A percentile compares a stretch with the other conserved stretches of the same genome.
Evolutionary conservation across 2,113 vertebrate genomes (phyloP).

Genomic region (Urocolius indicus): DNA sequence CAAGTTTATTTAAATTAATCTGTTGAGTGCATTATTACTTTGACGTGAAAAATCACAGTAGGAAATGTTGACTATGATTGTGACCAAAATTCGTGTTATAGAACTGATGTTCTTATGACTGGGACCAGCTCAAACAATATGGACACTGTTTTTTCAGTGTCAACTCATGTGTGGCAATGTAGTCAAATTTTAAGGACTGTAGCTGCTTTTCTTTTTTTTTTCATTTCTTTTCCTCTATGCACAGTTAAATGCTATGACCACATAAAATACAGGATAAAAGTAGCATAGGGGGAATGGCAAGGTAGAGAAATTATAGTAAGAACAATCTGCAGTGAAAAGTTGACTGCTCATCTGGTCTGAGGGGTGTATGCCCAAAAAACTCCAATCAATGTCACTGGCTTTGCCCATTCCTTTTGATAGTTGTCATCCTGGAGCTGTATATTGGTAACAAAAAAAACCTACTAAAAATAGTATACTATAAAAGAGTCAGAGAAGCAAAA

Average conservation of each 20-base stretch:
- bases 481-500: not conserved
- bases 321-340: not conserved
- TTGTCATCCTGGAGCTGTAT: not conserved
- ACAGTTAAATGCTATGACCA: not conserved
- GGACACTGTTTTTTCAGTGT: not conserved
- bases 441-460: not conserved
- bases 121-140: not conserved
- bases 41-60: not conserved
- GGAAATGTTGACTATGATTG: not conserved
- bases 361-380: not conserved
- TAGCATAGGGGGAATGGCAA: not conserved
- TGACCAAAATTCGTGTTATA: not conserved
- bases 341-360: not conserved
- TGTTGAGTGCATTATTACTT: not conserved
- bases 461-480: not conserved
- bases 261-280: not conserved
- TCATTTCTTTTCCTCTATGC: not conserved
- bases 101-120: not conserved
- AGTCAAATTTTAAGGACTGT: not conserved
- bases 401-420: not conserved
- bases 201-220: not conserved
- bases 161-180: not conserved
- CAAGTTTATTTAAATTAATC: not conserved
- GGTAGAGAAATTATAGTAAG: not conserved
- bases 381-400: not conserved